A percentile compares a stretch with the other conserved stretches of the same genome.
These are phyloP conservation scores for Callosobruchus maculatus DNA, from an alignment of 2,888 invertebrate species.

Conservation along the genomic window DNA sequence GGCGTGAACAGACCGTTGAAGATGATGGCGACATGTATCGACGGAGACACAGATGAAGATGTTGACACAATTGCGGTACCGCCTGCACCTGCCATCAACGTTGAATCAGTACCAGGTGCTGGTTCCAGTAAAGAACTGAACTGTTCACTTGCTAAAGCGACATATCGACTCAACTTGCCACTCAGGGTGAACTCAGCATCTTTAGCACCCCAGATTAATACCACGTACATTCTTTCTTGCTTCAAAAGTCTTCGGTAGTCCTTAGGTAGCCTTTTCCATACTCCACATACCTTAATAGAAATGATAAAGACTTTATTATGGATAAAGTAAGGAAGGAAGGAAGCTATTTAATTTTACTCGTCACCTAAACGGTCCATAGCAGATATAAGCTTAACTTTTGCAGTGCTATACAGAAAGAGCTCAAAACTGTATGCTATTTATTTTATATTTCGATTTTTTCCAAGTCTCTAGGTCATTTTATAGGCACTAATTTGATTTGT, in stretches of 20 bases:
- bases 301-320: too few relatives aligned
- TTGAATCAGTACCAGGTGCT: constrained; percentile 56
- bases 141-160: constrained; percentile 74
- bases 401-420: too few relatives aligned
- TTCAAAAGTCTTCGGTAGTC: constrained; percentile 72
- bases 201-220: constrained; percentile 73
- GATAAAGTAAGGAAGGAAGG: too few relatives aligned
- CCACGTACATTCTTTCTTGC: constrained; percentile 76
- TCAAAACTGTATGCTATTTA: too few relatives aligned
- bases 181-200: constrained; percentile 67
- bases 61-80: constrained; percentile 85
- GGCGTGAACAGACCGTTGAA: constrained; percentile 77
- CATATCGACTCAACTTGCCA: constrained; percentile 70
- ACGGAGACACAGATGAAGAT: constrained; percentile 74
- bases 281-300: constrained; percentile 64
- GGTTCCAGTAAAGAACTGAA: constrained; percentile 75
- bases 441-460: too few relatives aligned
- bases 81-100: constrained; percentile 61
- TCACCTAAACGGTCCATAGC: too few relatives aligned
- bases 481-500: too few relatives aligned
- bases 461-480: too few relatives aligned
- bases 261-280: constrained; percentile 82
- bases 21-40: constrained; percentile 74
- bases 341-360: too few relatives aligned
- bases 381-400: too few relatives aligned